Conservation (phyloP, 1,140 invertebrate genomes). For the Heliconius congener region DNA sequence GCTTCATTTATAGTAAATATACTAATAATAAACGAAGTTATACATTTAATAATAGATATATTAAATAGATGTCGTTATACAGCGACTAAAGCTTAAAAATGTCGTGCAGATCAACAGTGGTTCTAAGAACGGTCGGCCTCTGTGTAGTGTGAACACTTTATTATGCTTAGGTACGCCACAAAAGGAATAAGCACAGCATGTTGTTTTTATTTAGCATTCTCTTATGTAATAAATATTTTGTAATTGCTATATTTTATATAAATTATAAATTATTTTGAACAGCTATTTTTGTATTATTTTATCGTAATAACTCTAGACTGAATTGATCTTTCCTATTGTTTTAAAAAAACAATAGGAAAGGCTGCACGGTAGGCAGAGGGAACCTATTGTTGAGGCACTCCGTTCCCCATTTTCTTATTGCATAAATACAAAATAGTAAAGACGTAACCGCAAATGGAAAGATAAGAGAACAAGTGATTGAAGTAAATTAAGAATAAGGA, state of each 20-base stretch:
- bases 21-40: too few species aligned
- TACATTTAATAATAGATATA: not conserved
- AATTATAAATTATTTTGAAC: not conserved
- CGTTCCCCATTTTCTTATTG: too few species aligned
- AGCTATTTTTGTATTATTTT: not conserved
- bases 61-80: constrained; percentile 14
- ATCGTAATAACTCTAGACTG: not conserved
- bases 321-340: too few species aligned
- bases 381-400: too few species aligned
- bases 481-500: too few species aligned
- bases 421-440: too few species aligned
- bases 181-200: constrained; percentile 38
- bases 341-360: too few species aligned
- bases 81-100: constrained; percentile 41
- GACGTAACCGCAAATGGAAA: too few species aligned
- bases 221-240: constrained; percentile 13
- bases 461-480: too few species aligned
- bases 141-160: constrained; percentile 43
- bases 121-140: constrained; percentile 50
- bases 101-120: constrained; percentile 37
- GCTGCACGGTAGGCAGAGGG: too few species aligned
- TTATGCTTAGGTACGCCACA: constrained; percentile 36
- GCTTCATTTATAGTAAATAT: too few species aligned
- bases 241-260: not conserved
- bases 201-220: constrained; percentile 7